Percentiles rank a stretch among this genome's conserved stretches.
Evolutionary conservation across 2,113 vertebrate species (phyloP).

Genomic region (Collichthys lucidus): DNA sequence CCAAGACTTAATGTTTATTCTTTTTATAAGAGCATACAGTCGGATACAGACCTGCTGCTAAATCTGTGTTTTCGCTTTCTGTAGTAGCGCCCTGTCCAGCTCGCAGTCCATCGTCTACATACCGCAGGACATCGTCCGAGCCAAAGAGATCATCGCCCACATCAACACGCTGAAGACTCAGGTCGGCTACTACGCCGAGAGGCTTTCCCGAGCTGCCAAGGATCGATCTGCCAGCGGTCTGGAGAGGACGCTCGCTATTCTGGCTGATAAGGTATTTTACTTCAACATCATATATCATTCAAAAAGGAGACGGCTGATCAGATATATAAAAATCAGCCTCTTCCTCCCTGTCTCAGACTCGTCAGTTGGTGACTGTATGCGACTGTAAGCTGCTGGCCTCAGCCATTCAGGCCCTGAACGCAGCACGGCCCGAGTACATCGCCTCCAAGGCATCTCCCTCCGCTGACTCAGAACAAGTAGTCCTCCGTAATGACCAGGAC

Average conservation of each 20-base stretch:
- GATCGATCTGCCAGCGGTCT: constrained; percentile 95
- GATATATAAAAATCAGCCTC: not conserved
- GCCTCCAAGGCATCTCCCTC: constrained; percentile 95
- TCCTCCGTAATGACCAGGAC: constrained; percentile 97
- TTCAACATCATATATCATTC: rapidly evolving
- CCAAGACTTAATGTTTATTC: not conserved
- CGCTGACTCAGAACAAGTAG: constrained; percentile 93
- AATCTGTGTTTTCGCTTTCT: constrained; percentile 4
- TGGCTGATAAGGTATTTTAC: constrained; percentile 90
- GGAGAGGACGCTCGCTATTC: constrained; percentile 93
- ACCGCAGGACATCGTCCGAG: constrained; percentile 92
- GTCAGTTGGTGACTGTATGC: constrained; percentile 95
- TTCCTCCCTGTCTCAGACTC: constrained; percentile 83
- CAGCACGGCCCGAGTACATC: constrained; percentile 95
- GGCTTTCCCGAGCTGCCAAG: constrained; percentile 95
- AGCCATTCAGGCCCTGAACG: constrained; percentile 94
- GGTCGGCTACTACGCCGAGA: constrained; percentile 97
- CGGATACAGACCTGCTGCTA: not conserved
- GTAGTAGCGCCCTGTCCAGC: constrained; percentile 88
- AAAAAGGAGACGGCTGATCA: not conserved
- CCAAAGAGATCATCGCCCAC: constrained; percentile 98
- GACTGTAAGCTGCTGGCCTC: constrained; percentile 96
- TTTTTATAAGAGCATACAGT: not conserved
- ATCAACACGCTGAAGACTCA: constrained; percentile 98
- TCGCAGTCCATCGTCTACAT: constrained; percentile 96